These are phyloP conservation scores for Eupeodes luniger DNA, from an alignment of 2,888 invertebrate species.

Conservation along the genomic window DNA sequence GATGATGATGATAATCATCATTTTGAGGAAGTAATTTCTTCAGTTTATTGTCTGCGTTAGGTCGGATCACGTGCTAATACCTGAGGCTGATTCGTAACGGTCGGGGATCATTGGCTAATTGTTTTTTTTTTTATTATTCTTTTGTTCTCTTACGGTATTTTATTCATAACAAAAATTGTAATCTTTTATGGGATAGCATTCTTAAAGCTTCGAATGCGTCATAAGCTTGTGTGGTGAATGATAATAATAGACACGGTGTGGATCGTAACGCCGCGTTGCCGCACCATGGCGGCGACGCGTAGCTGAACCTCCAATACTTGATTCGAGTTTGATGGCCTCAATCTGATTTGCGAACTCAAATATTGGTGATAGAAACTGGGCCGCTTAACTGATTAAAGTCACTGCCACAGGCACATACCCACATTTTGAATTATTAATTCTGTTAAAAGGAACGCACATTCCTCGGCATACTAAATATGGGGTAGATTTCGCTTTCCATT, in stretches of 20 bases:
- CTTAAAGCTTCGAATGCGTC: conserved; percentile 46
- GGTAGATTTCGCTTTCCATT: conserved; percentile 63
- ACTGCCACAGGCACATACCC: background rate
- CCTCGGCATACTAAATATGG: background rate
- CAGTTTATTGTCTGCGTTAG: conserved; percentile 43
- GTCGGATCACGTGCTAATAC: conserved; percentile 69
- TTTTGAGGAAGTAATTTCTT: conserved; percentile 74
- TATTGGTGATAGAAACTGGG: conserved; percentile 56
- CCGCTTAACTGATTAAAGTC: conserved; percentile 11
- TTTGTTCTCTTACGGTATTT: conserved; percentile 55
- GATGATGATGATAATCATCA: background rate
- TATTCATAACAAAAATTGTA: conserved; percentile 39
- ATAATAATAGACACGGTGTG: background rate
- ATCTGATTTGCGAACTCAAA: conserved; percentile 19
- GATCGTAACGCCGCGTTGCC: too few relatives aligned
- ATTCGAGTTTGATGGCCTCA: conserved; percentile 64
- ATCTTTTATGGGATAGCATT: conserved; percentile 32
- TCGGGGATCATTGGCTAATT: conserved; percentile 67
- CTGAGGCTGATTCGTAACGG: conserved; percentile 71
- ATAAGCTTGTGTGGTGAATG: background rate
- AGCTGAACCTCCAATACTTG: background rate
- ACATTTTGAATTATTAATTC: conserved; percentile 2
- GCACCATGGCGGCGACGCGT: background rate
- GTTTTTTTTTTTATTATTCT: conserved; percentile 44
- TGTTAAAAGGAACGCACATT: conserved; percentile 29